These are phyloP conservation scores for Strongylocentrotus purpuratus DNA, from an alignment of 35 echinoderm and acorn worm genomes.

Conservation along the genomic window DNA sequence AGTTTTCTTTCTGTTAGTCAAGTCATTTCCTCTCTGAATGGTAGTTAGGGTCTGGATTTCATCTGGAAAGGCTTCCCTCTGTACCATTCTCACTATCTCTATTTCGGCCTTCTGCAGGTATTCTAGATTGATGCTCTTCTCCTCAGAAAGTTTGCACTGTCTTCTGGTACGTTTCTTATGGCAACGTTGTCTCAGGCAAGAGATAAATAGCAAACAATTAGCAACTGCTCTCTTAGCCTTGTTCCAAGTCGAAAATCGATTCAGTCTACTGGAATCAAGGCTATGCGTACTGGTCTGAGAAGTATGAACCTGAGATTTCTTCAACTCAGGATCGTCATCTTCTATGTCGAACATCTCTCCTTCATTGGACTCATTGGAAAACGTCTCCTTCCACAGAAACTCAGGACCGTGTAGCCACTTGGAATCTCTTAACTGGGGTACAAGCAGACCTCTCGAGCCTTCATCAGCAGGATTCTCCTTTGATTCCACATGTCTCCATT, in stretches of 20 bases:
- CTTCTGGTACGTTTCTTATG: background rate
- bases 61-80: background rate
- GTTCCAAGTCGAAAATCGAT: constrained; percentile 59
- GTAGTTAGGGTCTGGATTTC: background rate
- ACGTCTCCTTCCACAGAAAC: constrained; percentile 40
- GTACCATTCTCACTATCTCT: background rate
- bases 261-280: constrained; percentile 42
- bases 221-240: constrained; percentile 55
- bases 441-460: constrained; percentile 51
- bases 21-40: background rate
- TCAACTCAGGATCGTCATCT: background rate
- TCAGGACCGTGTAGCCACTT: constrained; percentile 55
- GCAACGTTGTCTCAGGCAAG: background rate
- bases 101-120: background rate
- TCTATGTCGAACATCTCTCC: background rate
- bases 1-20: background rate
- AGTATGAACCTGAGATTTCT: constrained; percentile 20
- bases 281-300: background rate
- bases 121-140: background rate
- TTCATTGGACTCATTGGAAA: background rate
- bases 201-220: background rate
- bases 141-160: background rate
- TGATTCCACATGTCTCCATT: constrained; percentile 59
- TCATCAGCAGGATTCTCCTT: constrained; percentile 60
- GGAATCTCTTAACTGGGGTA: background rate